phyloP scores from a whole-genome alignment of 23 tunicate genomes.

The Oikopleura albicans region DNA sequence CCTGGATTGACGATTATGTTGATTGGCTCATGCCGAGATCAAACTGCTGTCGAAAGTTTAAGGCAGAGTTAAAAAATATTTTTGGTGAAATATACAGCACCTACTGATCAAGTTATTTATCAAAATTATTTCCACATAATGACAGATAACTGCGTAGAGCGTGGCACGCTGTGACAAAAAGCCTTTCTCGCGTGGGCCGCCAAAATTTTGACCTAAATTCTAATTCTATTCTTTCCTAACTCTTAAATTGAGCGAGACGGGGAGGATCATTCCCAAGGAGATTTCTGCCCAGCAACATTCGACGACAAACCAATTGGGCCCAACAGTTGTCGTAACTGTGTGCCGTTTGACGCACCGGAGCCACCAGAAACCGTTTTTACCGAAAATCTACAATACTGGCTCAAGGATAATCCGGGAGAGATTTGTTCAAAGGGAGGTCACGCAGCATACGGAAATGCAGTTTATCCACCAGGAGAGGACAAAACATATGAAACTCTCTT shows the following conservation, averaged over 20 bases:
- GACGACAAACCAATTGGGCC: not conserved
- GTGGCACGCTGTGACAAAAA: too few species aligned
- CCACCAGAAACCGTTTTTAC: too few species aligned
- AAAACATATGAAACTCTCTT: slow-evolving; percentile 19
- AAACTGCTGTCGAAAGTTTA: not conserved
- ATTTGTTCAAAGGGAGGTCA: slow-evolving; percentile 31
- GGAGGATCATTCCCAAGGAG: too few species aligned
- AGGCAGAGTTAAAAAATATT: too few species aligned
- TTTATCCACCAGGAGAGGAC: slow-evolving; percentile 18
- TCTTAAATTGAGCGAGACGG: not conserved
- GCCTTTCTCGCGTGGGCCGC: too few species aligned
- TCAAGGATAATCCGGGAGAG: not conserved
- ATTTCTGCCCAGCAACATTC: slow-evolving; percentile 69
- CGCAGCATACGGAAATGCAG: slow-evolving; percentile 79
- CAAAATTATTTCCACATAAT: too few species aligned
- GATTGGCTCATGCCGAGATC: slow-evolving; percentile 45
- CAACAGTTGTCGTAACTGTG: not conserved
- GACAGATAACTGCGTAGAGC: too few species aligned
- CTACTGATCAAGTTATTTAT: too few species aligned
- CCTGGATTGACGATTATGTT: slow-evolving; percentile 84
- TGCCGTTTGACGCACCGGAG: not conserved
- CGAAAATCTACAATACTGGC: not conserved
- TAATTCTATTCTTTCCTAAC: too few species aligned
- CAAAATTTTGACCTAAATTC: too few species aligned
- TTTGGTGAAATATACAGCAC: too few species aligned